phyloP scores from a whole-genome alignment of 2,113 vertebrate species.

The Sebastes fasciatus region DNA sequence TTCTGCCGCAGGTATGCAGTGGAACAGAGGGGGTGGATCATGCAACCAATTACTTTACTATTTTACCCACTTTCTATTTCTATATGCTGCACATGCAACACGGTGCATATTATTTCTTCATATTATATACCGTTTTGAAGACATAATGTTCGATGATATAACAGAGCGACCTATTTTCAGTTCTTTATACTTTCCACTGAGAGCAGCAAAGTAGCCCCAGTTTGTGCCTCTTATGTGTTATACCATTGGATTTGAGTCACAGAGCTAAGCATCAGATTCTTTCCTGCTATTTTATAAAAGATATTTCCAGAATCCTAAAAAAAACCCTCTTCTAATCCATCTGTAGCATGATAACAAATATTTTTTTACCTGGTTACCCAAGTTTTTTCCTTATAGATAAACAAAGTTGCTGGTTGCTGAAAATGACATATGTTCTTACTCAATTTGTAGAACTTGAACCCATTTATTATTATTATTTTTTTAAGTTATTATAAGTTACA shows the following conservation, averaged over 20 bases:
- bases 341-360: too few species aligned
- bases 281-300: background rate
- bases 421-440: background rate
- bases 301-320: background rate
- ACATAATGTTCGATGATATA: constrained; percentile 7
- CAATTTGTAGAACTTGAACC: background rate
- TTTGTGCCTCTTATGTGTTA: background rate
- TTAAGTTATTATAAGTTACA: background rate
- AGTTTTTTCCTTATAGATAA: background rate
- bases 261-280: background rate
- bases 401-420: background rate
- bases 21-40: constrained; percentile 13
- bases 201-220: background rate
- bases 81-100: background rate
- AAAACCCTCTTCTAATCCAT: background rate
- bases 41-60: background rate
- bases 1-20: constrained; percentile 63
- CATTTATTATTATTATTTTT: too few species aligned
- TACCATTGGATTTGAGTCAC: background rate
- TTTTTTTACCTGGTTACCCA: background rate
- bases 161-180: constrained; percentile 20
- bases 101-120: background rate
- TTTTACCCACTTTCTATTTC: background rate
- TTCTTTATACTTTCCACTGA: constrained; percentile 1
- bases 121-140: background rate